Evolutionary conservation across 2,113 vertebrate genomes (phyloP).

Genomic region (Greenwoodochromis staneri): DNA sequence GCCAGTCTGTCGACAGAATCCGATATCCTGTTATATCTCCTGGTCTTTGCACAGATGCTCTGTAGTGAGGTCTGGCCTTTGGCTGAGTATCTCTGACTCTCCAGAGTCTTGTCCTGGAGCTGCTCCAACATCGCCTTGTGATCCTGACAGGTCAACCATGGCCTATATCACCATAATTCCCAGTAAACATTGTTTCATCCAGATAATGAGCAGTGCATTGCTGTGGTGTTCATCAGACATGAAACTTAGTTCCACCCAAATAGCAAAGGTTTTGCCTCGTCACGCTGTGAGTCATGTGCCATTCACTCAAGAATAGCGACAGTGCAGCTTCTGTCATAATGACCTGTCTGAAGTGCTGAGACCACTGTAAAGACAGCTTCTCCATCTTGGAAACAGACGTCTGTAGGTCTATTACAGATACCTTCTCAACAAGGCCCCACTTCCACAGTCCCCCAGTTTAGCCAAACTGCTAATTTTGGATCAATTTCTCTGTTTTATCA

Average conservation of each 20-base stretch:
- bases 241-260: neutral
- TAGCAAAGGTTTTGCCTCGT: rapidly evolving
- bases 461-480: rapidly evolving
- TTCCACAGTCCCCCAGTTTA: neutral
- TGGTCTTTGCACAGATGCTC: rapidly evolving
- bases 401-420: neutral
- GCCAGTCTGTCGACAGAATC: neutral
- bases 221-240: neutral
- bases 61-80: neutral
- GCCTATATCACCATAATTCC: neutral
- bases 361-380: neutral
- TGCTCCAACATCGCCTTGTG: rapidly evolving
- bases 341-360: neutral
- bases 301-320: neutral
- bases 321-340: neutral
- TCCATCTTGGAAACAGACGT: neutral
- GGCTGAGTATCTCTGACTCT: neutral
- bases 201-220: neutral
- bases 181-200: neutral
- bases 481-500: neutral
- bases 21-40: rapidly evolving
- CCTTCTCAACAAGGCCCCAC: neutral
- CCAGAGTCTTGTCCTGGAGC: neutral
- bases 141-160: rapidly evolving
- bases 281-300: neutral